Evolutionary conservation across 2,888 invertebrate species (phyloP).

Genomic region (Brassicogethes aeneus): DNA sequence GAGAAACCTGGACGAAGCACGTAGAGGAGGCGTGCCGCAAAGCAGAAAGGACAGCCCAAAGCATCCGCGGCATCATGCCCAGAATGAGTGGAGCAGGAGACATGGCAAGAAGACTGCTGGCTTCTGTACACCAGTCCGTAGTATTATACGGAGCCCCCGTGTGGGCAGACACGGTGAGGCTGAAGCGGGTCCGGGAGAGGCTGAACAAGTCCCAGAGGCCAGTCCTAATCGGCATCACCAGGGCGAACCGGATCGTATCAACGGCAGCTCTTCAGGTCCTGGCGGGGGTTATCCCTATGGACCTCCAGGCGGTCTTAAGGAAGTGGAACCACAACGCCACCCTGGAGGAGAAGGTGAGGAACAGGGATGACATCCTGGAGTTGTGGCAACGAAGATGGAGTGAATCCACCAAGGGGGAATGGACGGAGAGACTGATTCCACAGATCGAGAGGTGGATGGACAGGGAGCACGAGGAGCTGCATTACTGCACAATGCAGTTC

Average conservation of each 20-base stretch:
- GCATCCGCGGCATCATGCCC: no score
- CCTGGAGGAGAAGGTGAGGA: not conserved
- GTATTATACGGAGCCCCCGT: no score
- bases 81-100: not conserved
- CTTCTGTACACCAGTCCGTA: not conserved
- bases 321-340: not conserved
- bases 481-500: no score
- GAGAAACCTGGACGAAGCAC: not conserved
- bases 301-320: not conserved
- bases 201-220: not conserved
- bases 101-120: not conserved
- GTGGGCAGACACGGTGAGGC: constrained; percentile 1
- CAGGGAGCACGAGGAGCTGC: no score
- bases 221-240: not conserved
- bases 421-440: no score
- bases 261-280: not conserved
- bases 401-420: no score
- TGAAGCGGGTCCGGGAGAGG: not conserved
- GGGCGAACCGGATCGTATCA: not conserved
- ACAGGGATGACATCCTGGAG: not conserved
- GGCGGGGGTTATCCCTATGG: no score
- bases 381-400: not conserved
- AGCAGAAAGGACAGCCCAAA: no score
- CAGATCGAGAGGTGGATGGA: no score
- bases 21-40: no score